These are phyloP conservation scores for Mercenaria mercenaria DNA, from an alignment of 1,140 invertebrate genomes.

Conservation along the genomic window DNA sequence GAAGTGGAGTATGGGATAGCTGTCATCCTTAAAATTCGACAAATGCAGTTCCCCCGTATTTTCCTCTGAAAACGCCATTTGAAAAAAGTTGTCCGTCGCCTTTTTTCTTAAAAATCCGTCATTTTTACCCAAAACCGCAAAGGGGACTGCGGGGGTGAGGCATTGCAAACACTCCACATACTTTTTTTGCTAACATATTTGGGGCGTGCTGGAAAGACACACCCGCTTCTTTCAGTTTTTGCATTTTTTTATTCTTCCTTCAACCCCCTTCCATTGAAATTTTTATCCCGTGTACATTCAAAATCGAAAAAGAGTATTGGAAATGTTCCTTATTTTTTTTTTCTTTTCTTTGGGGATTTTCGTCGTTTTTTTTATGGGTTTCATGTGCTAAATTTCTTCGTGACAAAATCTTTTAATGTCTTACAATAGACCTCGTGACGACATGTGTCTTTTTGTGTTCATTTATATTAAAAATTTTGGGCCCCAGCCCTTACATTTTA, in stretches of 20 bases:
- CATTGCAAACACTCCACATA: background rate
- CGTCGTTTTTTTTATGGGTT: background rate
- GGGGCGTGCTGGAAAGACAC: background rate
- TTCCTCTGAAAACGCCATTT: conserved; percentile 9
- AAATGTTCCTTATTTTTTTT: background rate
- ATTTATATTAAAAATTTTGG: conserved; percentile 38
- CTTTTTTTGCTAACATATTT: conserved; percentile 16
- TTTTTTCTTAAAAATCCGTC: background rate
- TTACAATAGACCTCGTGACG: conserved; percentile 24
- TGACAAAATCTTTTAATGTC: conserved; percentile 22
- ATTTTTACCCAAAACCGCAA: background rate
- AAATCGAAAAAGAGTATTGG: no score
- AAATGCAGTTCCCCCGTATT: conserved; percentile 8
- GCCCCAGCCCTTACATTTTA: conserved; percentile 5
- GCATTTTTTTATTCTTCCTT: background rate
- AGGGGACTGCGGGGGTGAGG: no score
- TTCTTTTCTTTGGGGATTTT: background rate
- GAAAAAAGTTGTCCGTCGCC: background rate
- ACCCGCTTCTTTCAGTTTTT: background rate
- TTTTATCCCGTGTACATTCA: conserved; percentile 18
- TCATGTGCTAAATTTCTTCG: background rate
- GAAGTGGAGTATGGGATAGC: conserved; percentile 11
- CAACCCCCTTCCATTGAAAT: background rate
- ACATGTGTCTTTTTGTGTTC: conserved; percentile 25
- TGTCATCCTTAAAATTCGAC: conserved; percentile 28